Evolutionary conservation across 2,797 vertebrate species (phyloP).

Genomic region (Crax fasciolata): DNA sequence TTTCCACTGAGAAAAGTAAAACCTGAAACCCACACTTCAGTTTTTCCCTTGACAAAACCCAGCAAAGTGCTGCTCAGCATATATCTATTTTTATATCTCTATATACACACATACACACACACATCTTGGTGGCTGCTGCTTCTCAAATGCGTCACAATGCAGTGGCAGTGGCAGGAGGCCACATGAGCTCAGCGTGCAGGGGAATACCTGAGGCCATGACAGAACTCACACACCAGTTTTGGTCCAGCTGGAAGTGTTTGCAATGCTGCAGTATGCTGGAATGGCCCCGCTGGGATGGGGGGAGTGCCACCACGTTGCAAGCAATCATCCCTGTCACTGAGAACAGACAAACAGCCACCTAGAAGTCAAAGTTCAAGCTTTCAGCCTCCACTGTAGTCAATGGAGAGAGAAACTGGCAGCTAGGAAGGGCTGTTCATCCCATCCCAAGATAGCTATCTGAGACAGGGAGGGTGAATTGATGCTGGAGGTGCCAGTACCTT

Average conservation of each 20-base stretch:
- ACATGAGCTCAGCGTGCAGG: neutral
- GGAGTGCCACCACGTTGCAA: neutral
- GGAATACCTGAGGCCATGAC: neutral
- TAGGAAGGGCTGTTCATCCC: neutral
- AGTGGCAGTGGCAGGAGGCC: neutral
- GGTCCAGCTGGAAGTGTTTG: neutral
- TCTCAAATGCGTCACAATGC: neutral
- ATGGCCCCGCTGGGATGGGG: neutral
- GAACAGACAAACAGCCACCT: neutral
- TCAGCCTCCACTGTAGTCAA: neutral
- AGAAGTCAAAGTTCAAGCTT: neutral
- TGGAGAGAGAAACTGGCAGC: neutral
- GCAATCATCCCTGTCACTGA: neutral
- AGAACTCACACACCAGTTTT: neutral
- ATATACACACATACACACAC: neutral
- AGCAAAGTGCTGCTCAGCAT: neutral
- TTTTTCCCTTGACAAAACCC: slow-evolving; percentile 49
- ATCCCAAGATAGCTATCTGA: neutral
- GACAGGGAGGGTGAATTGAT: neutral
- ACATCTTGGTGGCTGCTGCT: neutral
- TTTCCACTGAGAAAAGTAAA: slow-evolving; percentile 61
- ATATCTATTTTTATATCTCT: neutral
- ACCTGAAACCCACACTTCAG: neutral
- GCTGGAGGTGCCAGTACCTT: slow-evolving; percentile 50
- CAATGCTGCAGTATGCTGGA: accelerated